Base-by-base conservation (phyloP, 2,113 vertebrate species). In the Nymphicus hollandicus region DNA sequence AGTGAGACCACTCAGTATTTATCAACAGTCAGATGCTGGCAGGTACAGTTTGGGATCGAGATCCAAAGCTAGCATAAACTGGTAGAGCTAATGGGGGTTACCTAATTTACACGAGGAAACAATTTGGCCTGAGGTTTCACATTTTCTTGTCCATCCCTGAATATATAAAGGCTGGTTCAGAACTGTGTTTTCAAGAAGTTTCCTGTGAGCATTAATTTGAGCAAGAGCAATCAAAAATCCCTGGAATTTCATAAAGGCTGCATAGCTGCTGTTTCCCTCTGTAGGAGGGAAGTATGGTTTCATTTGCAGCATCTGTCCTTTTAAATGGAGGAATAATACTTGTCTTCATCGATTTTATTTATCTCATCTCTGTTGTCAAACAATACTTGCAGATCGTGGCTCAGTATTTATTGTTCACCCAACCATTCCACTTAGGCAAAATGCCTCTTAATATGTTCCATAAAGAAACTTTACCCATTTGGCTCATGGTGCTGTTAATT, bases 401-500 rank as follows among this genome's bases (percentile, higher is more conserved):
- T 93, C 88, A 31, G 91, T 97, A 97, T 91, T 98, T 98, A 98
- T 97, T 98, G 98, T 91, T 98, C 98, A 98, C 37, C 96, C 97
- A 97, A 95, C 97, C 93, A 80, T 98, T 91, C 56, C 96, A 94
- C 95, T 96, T 93, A 93, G 93, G 95, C 95, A 97, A 97, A 97
- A 93, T 33, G 93, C 96, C 90, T 95, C 95, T 97, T 97, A 97
- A 95, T 95, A 93, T 89, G 96, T 96, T 97, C 95, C 96, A 96
- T 98, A 98, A 98, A 97, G 94, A 98, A 98, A 98, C 97, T 97
- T 98, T 98, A 97, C 87, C 94, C 96, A 91, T 96, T 96, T 97
- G 94, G 97, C 96, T 98, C 94, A 89, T 96, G 91, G 89, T 97
- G 92, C 69, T 97, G 90, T 97, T 98, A 98, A 98, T 98, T 98